Conservation (phyloP, 2,888 invertebrate species). For the Hylaea fasciaria region DNA sequence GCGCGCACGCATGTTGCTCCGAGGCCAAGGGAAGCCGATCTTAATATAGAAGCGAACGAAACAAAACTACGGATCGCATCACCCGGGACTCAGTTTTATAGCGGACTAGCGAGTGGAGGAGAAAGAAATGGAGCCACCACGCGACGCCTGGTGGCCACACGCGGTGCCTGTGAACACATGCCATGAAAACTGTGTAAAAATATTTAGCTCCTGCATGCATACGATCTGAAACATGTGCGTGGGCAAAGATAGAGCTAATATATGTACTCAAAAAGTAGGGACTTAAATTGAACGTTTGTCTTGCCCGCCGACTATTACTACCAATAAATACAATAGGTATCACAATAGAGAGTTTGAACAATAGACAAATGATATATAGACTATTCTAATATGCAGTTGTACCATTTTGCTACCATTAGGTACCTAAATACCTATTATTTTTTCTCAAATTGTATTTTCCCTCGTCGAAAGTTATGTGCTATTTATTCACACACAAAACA, state of each 20-base stretch:
- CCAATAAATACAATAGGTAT: too few species aligned
- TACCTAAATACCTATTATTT: too few species aligned
- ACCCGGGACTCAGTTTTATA: constrained; percentile 74
- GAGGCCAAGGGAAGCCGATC: constrained; percentile 75
- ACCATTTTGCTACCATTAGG: too few species aligned
- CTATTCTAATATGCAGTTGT: too few species aligned
- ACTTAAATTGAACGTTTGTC: too few species aligned
- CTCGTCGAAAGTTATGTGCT: too few species aligned
- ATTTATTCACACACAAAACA: too few species aligned
- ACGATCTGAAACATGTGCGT: constrained; percentile 22
- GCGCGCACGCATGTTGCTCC: constrained; percentile 73
- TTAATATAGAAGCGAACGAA: constrained; percentile 79
- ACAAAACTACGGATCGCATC: constrained; percentile 64
- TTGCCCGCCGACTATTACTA: too few species aligned
- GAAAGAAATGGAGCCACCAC: constrained; percentile 49
- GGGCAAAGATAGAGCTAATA: constrained; percentile 2
- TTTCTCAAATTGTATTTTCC: too few species aligned
- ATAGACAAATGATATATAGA: too few species aligned
- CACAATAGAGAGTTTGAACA: too few species aligned
- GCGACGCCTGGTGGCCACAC: constrained; percentile 41
- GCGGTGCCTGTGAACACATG: background rate
- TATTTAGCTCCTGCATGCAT: background rate
- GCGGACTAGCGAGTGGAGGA: constrained; percentile 46
- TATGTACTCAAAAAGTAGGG: too few species aligned
- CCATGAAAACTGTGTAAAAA: constrained; percentile 14